These are phyloP conservation scores for Manis pentadactyla DNA, from an alignment of 2,797 vertebrate genomes.

Conservation along the genomic window DNA sequence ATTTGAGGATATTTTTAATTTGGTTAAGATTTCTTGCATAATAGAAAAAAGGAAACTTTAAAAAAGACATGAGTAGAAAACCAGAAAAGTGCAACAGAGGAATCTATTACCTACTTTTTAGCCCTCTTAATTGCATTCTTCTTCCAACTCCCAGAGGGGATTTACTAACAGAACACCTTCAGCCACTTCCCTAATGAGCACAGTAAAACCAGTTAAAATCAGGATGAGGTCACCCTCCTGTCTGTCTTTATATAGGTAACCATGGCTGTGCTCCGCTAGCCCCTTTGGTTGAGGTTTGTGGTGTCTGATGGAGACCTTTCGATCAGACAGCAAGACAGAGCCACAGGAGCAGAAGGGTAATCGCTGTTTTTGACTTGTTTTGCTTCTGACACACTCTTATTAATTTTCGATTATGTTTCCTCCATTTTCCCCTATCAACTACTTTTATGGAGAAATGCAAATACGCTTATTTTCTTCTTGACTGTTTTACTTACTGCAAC, in stretches of 20 bases:
- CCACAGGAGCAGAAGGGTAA: neutral
- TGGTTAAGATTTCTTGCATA: neutral
- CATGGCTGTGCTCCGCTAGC: too few species aligned
- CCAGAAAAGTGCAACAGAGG: neutral
- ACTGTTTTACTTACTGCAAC: neutral
- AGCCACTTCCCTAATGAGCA: neutral
- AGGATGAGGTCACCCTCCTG: neutral
- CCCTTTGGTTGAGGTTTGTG: neutral
- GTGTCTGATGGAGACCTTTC: too few species aligned
- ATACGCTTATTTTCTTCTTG: neutral
- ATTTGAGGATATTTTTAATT: neutral
- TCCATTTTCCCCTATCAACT: neutral
- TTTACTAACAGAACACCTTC: neutral
- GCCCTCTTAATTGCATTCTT: neutral
- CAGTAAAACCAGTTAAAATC: too few species aligned
- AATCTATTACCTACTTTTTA: neutral
- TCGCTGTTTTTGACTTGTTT: fast-evolving
- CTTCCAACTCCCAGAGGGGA: neutral
- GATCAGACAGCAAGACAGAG: neutral
- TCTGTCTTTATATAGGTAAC: neutral
- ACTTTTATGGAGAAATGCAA: neutral
- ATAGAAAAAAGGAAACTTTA: neutral
- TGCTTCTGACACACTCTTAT: neutral
- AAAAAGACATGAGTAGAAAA: neutral
- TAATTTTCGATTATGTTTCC: neutral